phyloP scores from a whole-genome alignment of 37 sponge, comb jelly and placozoan species.

The Oopsacas minuta region DNA sequence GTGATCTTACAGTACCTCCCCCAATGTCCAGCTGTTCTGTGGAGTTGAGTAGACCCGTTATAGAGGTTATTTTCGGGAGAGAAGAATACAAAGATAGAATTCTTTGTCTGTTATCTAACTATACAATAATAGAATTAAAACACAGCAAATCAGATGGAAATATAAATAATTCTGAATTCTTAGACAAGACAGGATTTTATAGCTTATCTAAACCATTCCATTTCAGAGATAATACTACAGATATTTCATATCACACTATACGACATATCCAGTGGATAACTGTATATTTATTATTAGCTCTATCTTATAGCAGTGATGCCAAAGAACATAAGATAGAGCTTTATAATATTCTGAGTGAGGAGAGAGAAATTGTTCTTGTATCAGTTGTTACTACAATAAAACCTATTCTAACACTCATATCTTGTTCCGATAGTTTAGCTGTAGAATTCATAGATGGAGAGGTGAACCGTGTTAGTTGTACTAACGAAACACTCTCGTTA shows the following conservation, averaged over 20 bases:
- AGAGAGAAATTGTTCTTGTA: not conserved
- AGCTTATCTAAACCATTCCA: not conserved
- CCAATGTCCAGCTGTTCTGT: slow-evolving; percentile 59
- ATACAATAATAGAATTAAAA: not conserved
- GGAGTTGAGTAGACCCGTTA: slow-evolving; percentile 25
- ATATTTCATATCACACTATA: not conserved
- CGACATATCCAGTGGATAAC: not conserved
- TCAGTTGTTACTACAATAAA: not conserved
- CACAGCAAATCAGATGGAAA: not conserved
- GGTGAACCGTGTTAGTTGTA: not conserved
- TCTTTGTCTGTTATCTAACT: not conserved
- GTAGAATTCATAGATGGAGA: not conserved
- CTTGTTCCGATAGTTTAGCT: not conserved
- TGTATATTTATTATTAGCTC: not conserved
- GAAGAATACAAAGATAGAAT: not conserved
- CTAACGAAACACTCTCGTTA: not conserved
- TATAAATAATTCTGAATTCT: not conserved
- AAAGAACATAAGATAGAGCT: not conserved
- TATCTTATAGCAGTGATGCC: not conserved
- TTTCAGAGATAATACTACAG: not conserved
- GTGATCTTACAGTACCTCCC: slow-evolving; percentile 60
- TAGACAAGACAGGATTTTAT: not conserved
- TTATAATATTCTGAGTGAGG: not conserved
- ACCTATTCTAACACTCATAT: not conserved
- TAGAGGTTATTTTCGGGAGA: slow-evolving; percentile 33